Percentiles rank a stretch among this genome's conserved stretches.
Evolutionary conservation across 2,113 vertebrate species (phyloP).

Genomic region (Gobio gobio): DNA sequence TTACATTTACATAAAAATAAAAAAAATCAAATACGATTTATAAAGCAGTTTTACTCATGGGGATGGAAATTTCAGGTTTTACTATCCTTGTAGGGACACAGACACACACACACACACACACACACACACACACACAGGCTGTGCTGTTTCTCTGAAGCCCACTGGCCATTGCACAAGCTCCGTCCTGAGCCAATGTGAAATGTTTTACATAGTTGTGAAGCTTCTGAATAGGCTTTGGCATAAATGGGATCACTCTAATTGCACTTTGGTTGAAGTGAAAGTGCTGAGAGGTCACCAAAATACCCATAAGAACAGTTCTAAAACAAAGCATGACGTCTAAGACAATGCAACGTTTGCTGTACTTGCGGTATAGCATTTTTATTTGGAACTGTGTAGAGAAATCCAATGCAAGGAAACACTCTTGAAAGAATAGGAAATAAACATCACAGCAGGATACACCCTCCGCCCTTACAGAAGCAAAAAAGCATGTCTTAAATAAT

Average conservation of each 20-base stretch:
- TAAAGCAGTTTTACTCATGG: too few relatives aligned
- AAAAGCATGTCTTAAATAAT: constrained; percentile 37
- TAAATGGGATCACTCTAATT: neutral
- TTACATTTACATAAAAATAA: too few relatives aligned
- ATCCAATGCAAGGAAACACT: constrained; percentile 14
- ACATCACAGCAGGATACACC: constrained; percentile 22
- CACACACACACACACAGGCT: neutral
- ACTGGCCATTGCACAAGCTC: neutral
- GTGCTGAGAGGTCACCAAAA: neutral
- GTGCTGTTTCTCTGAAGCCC: neutral
- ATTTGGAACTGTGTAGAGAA: neutral
- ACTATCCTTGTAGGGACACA: neutral
- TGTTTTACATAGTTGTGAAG: constrained; percentile 14
- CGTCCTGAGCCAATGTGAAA: neutral
- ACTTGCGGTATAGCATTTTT: neutral
- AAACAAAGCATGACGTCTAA: constrained; percentile 9
- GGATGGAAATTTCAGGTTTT: too few relatives aligned
- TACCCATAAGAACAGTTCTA: neutral
- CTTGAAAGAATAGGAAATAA: constrained; percentile 23
- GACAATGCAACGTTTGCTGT: neutral
- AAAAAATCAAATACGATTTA: too few relatives aligned
- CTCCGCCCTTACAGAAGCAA: constrained; percentile 15
- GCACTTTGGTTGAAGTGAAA: neutral
- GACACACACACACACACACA: constrained; percentile 16
- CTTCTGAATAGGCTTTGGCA: constrained; percentile 6